Percentiles rank a stretch among this genome's conserved stretches.
phyloP scores from a whole-genome alignment of 1,140 invertebrate genomes.

The Leucophenga varia region DNA sequence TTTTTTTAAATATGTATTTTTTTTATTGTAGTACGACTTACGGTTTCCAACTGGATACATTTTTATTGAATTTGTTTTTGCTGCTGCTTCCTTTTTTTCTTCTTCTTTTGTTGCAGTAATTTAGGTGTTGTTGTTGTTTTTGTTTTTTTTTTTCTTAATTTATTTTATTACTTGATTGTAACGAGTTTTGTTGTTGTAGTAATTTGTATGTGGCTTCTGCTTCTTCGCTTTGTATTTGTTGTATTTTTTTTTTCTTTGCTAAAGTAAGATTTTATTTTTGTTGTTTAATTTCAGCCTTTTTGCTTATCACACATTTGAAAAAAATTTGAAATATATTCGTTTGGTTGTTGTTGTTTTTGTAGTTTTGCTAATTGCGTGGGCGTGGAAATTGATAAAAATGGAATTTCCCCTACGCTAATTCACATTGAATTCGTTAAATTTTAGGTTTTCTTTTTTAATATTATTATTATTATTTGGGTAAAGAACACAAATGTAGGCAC shows the following conservation, averaged over 20 bases:
- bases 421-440: too few relatives aligned
- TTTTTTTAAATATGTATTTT: constrained; percentile 6
- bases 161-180: constrained; percentile 34
- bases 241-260: constrained; percentile 16
- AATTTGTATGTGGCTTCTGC: constrained; percentile 29
- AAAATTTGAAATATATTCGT: constrained; percentile 52
- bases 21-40: constrained; percentile 52
- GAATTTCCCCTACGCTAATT: too few relatives aligned
- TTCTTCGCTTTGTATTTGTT: constrained; percentile 40
- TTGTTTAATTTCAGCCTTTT: constrained; percentile 54
- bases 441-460: constrained; percentile 19
- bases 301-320: constrained; percentile 55
- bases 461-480: constrained; percentile 46
- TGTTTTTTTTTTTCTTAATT: too few relatives aligned
- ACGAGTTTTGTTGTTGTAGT: constrained; percentile 14
- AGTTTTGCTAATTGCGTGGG: constrained; percentile 7
- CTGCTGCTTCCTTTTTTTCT: too few relatives aligned
- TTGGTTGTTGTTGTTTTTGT: constrained; percentile 35
- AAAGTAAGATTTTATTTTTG: constrained; percentile 16
- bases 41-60: constrained; percentile 64
- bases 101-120: constrained; percentile 10
- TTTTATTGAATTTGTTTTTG: constrained; percentile 43
- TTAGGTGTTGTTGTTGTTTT: constrained; percentile 23
- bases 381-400: too few relatives aligned
- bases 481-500: constrained; percentile 54